A percentile compares a stretch with the other conserved stretches of the same genome.
Evolutionary conservation across 2,797 vertebrate genomes (phyloP).

Genomic region (Podarcis siculus): DNA sequence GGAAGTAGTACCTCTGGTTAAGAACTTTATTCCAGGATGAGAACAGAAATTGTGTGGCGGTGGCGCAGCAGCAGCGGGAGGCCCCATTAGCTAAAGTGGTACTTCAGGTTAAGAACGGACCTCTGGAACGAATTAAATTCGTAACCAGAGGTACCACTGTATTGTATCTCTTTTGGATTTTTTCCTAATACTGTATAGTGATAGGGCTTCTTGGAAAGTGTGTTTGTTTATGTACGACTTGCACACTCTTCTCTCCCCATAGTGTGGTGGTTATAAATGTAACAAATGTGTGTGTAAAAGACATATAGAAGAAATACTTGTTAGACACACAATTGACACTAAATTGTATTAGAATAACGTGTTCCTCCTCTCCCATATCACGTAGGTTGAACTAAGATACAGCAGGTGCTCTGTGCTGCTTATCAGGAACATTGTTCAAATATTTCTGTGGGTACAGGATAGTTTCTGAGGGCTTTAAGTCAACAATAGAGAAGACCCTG

Average conservation of each 20-base stretch:
- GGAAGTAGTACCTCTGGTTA: no score
- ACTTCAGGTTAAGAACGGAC: no score
- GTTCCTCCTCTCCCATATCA: not conserved
- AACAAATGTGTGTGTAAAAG: not conserved
- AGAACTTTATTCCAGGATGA: no score
- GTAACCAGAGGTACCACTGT: no score
- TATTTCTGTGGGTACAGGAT: not conserved
- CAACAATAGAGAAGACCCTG: not conserved
- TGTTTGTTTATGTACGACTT: not conserved
- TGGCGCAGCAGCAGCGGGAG: no score
- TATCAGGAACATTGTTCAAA: not conserved
- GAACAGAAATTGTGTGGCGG: no score
- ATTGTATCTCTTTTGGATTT: not conserved
- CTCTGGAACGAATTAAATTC: no score
- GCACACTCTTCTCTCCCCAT: not conserved
- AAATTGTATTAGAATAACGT: not conserved
- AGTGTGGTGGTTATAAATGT: not conserved
- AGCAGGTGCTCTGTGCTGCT: not conserved
- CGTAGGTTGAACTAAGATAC: not conserved
- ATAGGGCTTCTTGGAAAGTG: not conserved
- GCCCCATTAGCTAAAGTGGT: no score
- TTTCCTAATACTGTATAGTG: not conserved
- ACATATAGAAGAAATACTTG: not conserved
- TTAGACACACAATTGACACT: no score
- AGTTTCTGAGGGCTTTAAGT: not conserved